A percentile compares a stretch with the other conserved stretches of the same genome.
These are phyloP conservation scores for Narcine bancroftii DNA, from an alignment of 2,113 vertebrate species.

Conservation along the genomic window DNA sequence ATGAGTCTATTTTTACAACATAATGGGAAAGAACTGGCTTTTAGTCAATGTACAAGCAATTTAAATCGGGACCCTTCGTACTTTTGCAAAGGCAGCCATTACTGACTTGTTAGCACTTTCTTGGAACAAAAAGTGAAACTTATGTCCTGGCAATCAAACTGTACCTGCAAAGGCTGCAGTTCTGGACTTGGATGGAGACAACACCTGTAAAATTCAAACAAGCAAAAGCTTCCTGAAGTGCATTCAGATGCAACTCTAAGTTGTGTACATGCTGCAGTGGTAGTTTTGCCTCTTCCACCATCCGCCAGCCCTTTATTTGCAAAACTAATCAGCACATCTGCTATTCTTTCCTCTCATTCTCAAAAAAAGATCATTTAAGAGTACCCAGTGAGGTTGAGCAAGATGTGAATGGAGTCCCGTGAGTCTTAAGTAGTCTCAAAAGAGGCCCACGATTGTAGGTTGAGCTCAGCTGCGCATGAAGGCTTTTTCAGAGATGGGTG, in stretches of 20 bases:
- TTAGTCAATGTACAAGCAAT: conserved; percentile 72
- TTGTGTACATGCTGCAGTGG: not conserved
- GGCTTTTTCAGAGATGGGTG: not conserved
- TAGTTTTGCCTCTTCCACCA: conserved; percentile 14
- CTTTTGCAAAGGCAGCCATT: conserved; percentile 47
- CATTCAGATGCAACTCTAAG: not conserved
- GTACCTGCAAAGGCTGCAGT: not conserved
- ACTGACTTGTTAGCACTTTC: conserved; percentile 41
- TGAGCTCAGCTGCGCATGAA: not conserved
- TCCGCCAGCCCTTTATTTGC: not conserved
- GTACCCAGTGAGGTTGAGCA: not conserved
- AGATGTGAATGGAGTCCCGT: not conserved
- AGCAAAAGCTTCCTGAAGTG: not conserved
- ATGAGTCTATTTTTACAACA: conserved; percentile 60
- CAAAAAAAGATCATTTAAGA: conserved; percentile 12
- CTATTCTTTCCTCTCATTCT: not conserved
- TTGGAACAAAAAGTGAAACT: conserved; percentile 12
- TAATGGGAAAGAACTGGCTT: conserved; percentile 74
- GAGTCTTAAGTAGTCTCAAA: not conserved
- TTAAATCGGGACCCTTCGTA: conserved; percentile 61
- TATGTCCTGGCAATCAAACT: conserved; percentile 1
- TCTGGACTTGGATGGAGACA: not conserved
- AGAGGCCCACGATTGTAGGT: not conserved
- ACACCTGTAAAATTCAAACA: not conserved
- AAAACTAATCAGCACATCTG: conserved; percentile 5